Conservation (phyloP, 2,113 vertebrate genomes). For the Chauna torquata region DNA sequence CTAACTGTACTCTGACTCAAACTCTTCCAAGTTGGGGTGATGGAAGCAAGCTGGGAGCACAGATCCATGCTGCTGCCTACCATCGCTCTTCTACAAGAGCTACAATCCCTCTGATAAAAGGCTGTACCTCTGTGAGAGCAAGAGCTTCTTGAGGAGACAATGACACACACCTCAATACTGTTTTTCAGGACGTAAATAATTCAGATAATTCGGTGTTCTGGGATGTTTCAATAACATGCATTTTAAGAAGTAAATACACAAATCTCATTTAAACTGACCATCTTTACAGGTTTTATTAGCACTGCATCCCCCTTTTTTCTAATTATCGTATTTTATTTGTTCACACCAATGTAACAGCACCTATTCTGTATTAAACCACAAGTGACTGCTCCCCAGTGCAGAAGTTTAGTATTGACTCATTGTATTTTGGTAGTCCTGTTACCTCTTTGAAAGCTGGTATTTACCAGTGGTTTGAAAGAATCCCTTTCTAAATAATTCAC, state of each 20-base stretch:
- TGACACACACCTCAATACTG: background rate
- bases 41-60: background rate
- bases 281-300: background rate
- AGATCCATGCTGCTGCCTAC: background rate
- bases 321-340: background rate
- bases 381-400: background rate
- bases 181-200: background rate
- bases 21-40: background rate
- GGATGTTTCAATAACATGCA: background rate
- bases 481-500: background rate
- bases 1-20: background rate
- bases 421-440: background rate
- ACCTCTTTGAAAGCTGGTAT: background rate
- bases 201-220: background rate
- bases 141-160: background rate
- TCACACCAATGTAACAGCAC: background rate
- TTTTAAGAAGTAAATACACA: background rate
- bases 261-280: background rate
- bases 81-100: accelerated
- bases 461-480: background rate
- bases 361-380: background rate
- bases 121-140: background rate
- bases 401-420: background rate
- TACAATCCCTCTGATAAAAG: too few relatives aligned
- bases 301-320: too few relatives aligned